Percentiles rank a stretch among this genome's conserved stretches.
Evolutionary conservation across 1,140 invertebrate species (phyloP).

Genomic region (Physella acuta): DNA sequence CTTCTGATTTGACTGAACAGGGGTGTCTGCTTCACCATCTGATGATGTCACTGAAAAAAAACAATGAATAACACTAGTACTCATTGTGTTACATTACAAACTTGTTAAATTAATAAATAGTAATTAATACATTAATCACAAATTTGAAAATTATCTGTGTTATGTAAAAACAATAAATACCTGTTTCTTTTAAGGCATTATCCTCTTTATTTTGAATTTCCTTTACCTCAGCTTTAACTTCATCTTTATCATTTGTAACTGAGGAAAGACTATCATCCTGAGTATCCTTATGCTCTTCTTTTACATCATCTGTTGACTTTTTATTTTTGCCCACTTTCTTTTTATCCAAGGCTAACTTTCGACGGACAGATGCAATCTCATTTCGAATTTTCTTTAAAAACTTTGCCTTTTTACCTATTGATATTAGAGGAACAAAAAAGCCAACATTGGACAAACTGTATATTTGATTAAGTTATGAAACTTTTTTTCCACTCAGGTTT

Average conservation of each 20-base stretch:
- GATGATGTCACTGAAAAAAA: conserved; percentile 2
- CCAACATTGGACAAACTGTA: too few species aligned
- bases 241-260: neutral
- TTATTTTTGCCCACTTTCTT: conserved; percentile 47
- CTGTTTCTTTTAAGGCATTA: conserved; percentile 1
- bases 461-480: too few species aligned
- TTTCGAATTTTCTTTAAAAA: conserved; percentile 49
- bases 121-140: neutral
- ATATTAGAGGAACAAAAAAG: conserved; percentile 3
- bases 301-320: conserved; percentile 19
- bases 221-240: neutral
- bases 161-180: neutral
- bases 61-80: too few species aligned
- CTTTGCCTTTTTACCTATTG: conserved; percentile 48
- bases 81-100: neutral
- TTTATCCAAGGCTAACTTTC: conserved; percentile 56
- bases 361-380: conserved; percentile 59
- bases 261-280: too few species aligned
- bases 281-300: conserved; percentile 11
- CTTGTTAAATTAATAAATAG: neutral
- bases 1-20: conserved; percentile 1
- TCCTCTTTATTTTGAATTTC: conserved; percentile 4
- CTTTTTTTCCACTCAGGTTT: too few species aligned
- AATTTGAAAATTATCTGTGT: neutral
- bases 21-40: conserved; percentile 8